Base-by-base conservation (phyloP, 2,797 vertebrate species). In the Synaphobranchus kaupii region DNA sequence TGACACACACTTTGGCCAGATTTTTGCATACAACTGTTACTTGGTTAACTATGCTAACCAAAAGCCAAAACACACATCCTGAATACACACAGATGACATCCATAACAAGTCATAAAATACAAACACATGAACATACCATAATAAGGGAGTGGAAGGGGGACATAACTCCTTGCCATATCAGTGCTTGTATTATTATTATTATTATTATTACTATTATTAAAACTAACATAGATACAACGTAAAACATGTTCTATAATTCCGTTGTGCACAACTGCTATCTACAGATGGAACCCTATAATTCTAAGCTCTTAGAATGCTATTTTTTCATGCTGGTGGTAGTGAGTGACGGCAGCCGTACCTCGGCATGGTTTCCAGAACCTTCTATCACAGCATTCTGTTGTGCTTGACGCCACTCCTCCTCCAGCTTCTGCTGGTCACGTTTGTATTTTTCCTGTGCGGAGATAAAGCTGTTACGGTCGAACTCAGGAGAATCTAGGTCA, bases 371-470 rank as follows among this genome's bases (percentile, higher is more conserved):
- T 66, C 92, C 93, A 90, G 91, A 92, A 1, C 90, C 95, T 85
- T 96, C 96, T 85, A 94, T 94, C 80, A 93, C 92, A 0, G 95
- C 97, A 90, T 98, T 97, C 92, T 95, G 94, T 85, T 98, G 96
- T 60, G 97, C 98, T 87, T 89, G 95, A 66, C 87, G 94, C 98
- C 98, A 99, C 91, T 98, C 97, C 52, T 97, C 97, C 86, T 96
- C 96, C 85, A 99, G 93, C 90, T 96, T 97, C 91, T 98, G 97
- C 93, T 99, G 98, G 86, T 99, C 98, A 25, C 94, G 96, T 71
- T 94, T 94, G 90, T 97, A 99, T 88, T 99, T 97, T 90, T 98
- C 98, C 99, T 99, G 71, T 81, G 17, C 15, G 15, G 80, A 10
- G 9, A 50, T 6, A 20, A 28, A 80, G 28, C 39, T 15, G 60